A percentile compares a stretch with the other conserved stretches of the same genome.
Conservation (phyloP, 35 echinoderm and acorn worm species). For the Hemicentrotus pulcherrimus region DNA sequence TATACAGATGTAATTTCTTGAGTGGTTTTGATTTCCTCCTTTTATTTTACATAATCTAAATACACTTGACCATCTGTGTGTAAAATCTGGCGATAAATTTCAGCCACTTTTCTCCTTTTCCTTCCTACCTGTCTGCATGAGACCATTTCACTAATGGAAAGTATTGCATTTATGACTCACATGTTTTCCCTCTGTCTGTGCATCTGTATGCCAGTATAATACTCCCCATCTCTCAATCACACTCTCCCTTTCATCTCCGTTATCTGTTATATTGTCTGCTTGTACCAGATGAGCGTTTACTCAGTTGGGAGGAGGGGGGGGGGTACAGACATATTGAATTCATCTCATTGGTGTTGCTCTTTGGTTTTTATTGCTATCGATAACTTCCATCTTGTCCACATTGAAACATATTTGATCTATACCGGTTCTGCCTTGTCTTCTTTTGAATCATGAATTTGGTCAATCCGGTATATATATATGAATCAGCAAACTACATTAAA, state of each 20-base stretch:
- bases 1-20: too few species aligned
- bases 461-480: background rate
- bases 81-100: background rate
- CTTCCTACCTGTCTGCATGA: background rate
- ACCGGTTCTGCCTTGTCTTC: background rate
- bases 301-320: background rate
- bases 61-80: background rate
- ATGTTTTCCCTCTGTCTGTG: background rate
- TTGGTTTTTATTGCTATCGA: background rate
- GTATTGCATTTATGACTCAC: background rate
- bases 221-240: background rate
- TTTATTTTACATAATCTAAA: background rate
- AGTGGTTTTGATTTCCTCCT: too few species aligned
- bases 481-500: background rate
- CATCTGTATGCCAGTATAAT: background rate
- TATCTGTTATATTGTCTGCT: background rate
- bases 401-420: too few species aligned
- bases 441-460: background rate
- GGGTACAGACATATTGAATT: background rate
- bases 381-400: too few species aligned
- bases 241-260: background rate
- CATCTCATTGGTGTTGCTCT: background rate
- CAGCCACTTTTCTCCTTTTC: background rate
- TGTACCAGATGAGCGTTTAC: background rate
- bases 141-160: background rate